Evolutionary conservation across 30 jellyfish, hydroid and myxozoan genomes (phyloP), one percentile per base, ranked within the genome.

Genomic region (Pseudorhiza aurosa): DNA sequence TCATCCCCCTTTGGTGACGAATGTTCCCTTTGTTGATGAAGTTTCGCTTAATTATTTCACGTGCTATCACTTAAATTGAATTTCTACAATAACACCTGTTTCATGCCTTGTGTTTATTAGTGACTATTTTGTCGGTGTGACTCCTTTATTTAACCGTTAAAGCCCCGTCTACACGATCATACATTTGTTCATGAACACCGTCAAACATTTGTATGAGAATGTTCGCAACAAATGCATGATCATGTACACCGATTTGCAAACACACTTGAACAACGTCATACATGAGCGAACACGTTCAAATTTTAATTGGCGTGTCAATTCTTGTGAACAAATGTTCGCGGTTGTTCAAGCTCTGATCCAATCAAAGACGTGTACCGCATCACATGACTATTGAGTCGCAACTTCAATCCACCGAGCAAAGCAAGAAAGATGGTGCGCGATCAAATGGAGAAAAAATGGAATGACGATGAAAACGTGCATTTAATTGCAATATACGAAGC

Each of bases 81-180:
- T 53, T 53, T 53, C 14, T 15, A 18, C 35, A 2, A 15, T 36
- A 53, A 21, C 67, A 53, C 37, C 67, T 53, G 67, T 53, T 21
- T 53, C 24, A 6, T 53, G 67, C 50, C n/a, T n/a, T n/a, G n/a
- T n/a, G n/a, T n/a, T n/a, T n/a, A n/a, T n/a, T n/a, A n/a, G n/a
- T n/a, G n/a, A n/a, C n/a, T n/a, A n/a, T n/a, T n/a, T n/a, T n/a
- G n/a, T n/a, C n/a, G n/a, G n/a, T n/a, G n/a, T n/a, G n/a, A n/a
- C n/a, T n/a, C n/a, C n/a, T n/a, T n/a, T n/a, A n/a, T n/a, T n/a
- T n/a, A n/a, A n/a, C n/a, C n/a, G n/a, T n/a, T 57, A 6, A 57
- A 57, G 71, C 5, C 71, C 78, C 58, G 78, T 64, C 65, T 64
- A 64, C 78, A 64, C 65, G 78, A 35, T 64, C 78, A 64, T 64